phyloP scores from a whole-genome alignment of 2,797 vertebrate genomes.

The Poecilia wingei region DNA sequence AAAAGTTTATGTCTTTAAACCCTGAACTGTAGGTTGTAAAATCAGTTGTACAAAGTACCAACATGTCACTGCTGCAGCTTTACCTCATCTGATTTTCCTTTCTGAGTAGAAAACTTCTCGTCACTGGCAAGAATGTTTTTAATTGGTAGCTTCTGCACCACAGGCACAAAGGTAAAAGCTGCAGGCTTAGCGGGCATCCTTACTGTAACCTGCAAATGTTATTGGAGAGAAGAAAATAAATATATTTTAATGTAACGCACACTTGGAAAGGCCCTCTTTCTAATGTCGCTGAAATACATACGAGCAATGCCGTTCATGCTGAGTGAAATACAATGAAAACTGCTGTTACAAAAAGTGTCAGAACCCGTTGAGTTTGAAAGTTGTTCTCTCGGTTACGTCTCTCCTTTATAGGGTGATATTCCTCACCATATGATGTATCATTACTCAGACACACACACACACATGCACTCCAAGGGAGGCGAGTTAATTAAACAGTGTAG shows the following conservation, averaged over 20 bases:
- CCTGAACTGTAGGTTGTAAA: neutral
- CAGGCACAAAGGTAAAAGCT: conserved; percentile 87
- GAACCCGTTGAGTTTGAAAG: neutral
- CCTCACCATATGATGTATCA: conserved; percentile 21
- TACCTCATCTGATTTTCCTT: conserved; percentile 61
- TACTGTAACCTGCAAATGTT: conserved; percentile 76
- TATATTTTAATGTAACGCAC: neutral
- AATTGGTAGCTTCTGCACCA: conserved; percentile 82
- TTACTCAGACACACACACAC: conserved; percentile 22
- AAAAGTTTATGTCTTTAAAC: neutral
- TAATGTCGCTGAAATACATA: neutral
- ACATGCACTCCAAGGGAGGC: neutral
- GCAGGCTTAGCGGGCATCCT: conserved; percentile 75
- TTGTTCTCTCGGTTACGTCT: neutral
- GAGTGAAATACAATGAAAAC: conserved; percentile 1
- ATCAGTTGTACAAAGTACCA: neutral
- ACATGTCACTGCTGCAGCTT: conserved; percentile 10
- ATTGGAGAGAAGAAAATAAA: conserved; percentile 30
- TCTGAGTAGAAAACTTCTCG: conserved; percentile 26
- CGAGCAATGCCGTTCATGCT: neutral
- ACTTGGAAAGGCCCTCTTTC: neutral
- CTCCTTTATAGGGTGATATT: conserved; percentile 11
- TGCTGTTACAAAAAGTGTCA: neutral
- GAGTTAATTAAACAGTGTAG: conserved; percentile 28
- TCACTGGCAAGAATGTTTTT: conserved; percentile 59